phyloP scores from a whole-genome alignment of 2,888 invertebrate species.

The Spialia ferax region DNA sequence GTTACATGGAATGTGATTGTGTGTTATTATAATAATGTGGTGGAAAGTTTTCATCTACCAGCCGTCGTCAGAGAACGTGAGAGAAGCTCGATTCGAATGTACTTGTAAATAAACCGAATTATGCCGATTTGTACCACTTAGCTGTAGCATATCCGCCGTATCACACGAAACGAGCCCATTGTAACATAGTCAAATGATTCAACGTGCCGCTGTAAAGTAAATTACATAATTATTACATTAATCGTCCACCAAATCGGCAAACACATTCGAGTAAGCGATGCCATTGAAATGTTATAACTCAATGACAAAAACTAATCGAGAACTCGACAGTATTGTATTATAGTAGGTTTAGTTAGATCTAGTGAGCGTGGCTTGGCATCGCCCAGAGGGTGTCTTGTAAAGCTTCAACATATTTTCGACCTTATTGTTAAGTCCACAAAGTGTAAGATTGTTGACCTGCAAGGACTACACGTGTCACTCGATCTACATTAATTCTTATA shows the following conservation, averaged over 20 bases:
- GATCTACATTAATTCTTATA: conserved; percentile 6
- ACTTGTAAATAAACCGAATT: conserved; percentile 3
- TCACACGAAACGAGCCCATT: not conserved
- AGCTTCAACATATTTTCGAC: conserved; percentile 16
- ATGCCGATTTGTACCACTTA: not conserved
- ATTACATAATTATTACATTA: not conserved
- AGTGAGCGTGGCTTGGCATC: not conserved
- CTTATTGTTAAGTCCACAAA: conserved; percentile 9
- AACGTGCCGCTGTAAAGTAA: not conserved
- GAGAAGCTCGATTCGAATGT: not conserved
- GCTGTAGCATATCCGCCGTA: not conserved
- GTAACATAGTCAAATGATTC: not conserved
- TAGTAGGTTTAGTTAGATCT: conserved; percentile 27
- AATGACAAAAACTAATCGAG: not conserved
- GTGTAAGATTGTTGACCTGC: not conserved
- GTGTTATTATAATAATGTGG: too few relatives aligned
- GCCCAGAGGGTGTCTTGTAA: not conserved
- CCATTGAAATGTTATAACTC: not conserved
- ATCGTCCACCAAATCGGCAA: not conserved
- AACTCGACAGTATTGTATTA: conserved; percentile 30
- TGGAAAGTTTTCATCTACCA: not conserved
- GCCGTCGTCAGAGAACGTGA: not conserved
- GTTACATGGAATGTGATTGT: too few relatives aligned
- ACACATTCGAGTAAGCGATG: not conserved
- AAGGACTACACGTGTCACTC: not conserved